Evolutionary conservation across 2,888 invertebrate species (phyloP), one percentile per base, ranked within the genome.

Genomic region (Clusia tigrina): DNA sequence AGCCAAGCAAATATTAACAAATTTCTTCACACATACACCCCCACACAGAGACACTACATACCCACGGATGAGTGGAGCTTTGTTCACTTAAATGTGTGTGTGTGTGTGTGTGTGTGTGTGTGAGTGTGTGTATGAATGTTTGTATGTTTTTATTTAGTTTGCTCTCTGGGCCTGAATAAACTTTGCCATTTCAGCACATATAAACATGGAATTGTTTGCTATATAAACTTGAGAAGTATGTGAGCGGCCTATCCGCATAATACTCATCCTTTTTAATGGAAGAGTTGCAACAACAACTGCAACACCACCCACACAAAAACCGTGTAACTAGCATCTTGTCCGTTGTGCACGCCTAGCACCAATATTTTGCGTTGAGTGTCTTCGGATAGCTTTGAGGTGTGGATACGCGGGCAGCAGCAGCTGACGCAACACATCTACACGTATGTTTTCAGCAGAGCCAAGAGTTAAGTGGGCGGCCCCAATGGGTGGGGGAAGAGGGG

Each of bases 11-110:
- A 59, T 23, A 59, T 54, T 54, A 42, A 54, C 60, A 68, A 69
- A 74, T 70, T 74, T 76, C 74, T 12, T 17, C 15, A 3, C 22
- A 32, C 23, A 37, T 15, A 9, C 23, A 48, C 15, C 37, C 18
- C 37, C 22, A 18, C 1, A 57, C 5, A 22, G 9, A 26, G 22
- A 42, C 38, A 48, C n/a, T 48, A 18, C 20, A 48, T n/a, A 48
- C 48, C 9, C 20, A 48, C 20, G n/a, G 9, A 48, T 10, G 48
- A 5, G n/a, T 18, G n/a, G n/a, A 17, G n/a, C n/a, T n/a, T n/a
- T n/a, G n/a, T n/a, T n/a, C n/a, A n/a, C n/a, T n/a, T n/a, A n/a
- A n/a, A n/a, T n/a, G n/a, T n/a, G n/a, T n/a, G n/a, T n/a, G n/a
- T n/a, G n/a, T n/a, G n/a, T n/a, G n/a, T n/a, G n/a, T n/a, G n/a